A percentile compares a stretch with the other conserved stretches of the same genome.
These are phyloP conservation scores for Cerceris rybyensis DNA, from an alignment of 2,888 invertebrate genomes.

Conservation along the genomic window DNA sequence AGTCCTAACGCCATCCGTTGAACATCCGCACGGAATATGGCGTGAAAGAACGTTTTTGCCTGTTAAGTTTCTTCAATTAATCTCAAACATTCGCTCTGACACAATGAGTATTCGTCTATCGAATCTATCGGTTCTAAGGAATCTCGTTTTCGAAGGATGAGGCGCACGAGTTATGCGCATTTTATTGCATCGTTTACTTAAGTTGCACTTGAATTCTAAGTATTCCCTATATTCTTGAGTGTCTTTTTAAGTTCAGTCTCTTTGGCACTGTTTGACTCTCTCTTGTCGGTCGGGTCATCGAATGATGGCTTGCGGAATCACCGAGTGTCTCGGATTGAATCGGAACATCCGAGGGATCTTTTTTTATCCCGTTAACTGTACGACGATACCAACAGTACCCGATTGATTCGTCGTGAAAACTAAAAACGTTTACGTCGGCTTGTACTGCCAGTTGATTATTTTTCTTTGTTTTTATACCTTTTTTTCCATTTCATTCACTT, in stretches of 20 bases:
- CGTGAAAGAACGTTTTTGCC: slow-evolving; percentile 14
- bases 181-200: slow-evolving; percentile 58
- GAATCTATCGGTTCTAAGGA: slow-evolving; percentile 9
- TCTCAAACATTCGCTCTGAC: neutral
- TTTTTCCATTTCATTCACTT: no score
- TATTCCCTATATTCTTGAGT: slow-evolving; percentile 27
- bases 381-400: neutral
- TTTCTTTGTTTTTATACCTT: no score
- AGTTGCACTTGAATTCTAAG: slow-evolving; percentile 42
- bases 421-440: no score
- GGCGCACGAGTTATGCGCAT: slow-evolving; percentile 33
- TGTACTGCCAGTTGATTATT: no score
- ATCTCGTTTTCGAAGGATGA: slow-evolving; percentile 11
- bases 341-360: slow-evolving; percentile 40
- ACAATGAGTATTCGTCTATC: slow-evolving; percentile 7
- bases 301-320: slow-evolving; percentile 9
- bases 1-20: neutral
- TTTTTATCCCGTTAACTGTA: neutral
- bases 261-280: slow-evolving; percentile 51
- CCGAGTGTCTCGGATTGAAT: neutral
- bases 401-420: no score
- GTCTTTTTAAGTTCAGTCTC: slow-evolving; percentile 48
- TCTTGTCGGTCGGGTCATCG: slow-evolving; percentile 20
- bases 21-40: slow-evolving; percentile 1
- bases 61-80: neutral